Evolutionary conservation across 2,113 vertebrate genomes (phyloP), one percentile per base, ranked within the genome.

Genomic region (Mustela lutreola): DNA sequence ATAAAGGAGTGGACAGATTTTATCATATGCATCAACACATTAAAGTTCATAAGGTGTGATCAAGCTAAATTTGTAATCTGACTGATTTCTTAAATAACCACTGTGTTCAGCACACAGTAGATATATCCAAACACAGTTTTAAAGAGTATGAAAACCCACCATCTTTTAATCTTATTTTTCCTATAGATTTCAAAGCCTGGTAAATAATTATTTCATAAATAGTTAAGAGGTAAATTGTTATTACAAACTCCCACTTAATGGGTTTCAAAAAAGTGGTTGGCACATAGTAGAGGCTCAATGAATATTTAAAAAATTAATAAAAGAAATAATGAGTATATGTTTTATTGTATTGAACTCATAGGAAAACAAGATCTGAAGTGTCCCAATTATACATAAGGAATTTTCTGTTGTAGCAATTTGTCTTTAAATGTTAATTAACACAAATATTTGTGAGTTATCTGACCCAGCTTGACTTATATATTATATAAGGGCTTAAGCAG

Each of bases 361-460:
- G 80, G 58, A 94, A 97, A 97, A 83, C 4, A 88, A 10, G 50
- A 22, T 26, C 15, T 90, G 70, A 58, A 82, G 42, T 16, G 16
- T 82, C 12, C 24, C 36, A 63, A 28, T 73, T 56, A 67, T 36
- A 96, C 31, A 58, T 50, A 90, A 7, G 91, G 4, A 84, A 88
- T 71, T 89, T 92, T 92, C 39, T 87, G 31, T 67, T 39, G 94
- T 80, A 82, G 53, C 28, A 65, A 92, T 92, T 87, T 84, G 48
- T 91, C 48, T 96, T 92, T 91, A 94, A 92, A 90, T 91, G 63
- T 89, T 76, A 73, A 93, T 84, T 80, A 93, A 88, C 24, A 93
- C 0, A 42, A 67, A 84, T 50, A 90, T 3, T 76, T 62, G 36
- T 83, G 70, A 78, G 22, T 60, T 90, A 90, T 18, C 42, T 56